Evolutionary conservation across 1,140 invertebrate genomes (phyloP).

Genomic region (Drosophila parvula): DNA sequence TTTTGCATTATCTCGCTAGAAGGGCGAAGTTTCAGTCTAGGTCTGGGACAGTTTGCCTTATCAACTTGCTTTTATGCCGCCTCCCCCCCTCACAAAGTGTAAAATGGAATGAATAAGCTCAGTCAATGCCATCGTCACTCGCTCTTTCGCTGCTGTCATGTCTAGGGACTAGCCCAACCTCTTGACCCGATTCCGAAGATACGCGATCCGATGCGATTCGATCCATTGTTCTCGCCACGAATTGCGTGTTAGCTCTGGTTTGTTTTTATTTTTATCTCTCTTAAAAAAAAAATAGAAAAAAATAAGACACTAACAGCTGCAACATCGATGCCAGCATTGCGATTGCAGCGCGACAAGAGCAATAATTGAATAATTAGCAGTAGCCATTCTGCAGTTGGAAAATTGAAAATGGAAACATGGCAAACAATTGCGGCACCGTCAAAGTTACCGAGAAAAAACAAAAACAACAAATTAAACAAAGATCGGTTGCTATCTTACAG

Average conservation of each 20-base stretch:
- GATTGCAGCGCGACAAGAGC: slow-evolving; percentile 31
- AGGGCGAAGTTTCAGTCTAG: slow-evolving; percentile 14
- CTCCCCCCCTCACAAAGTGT: slow-evolving; percentile 10
- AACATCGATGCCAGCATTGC: slow-evolving; percentile 24
- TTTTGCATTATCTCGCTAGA: not conserved
- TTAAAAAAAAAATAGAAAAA: too few species aligned
- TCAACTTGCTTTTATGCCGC: slow-evolving; percentile 7
- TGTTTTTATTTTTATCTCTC: not conserved
- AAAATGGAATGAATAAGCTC: slow-evolving; percentile 5
- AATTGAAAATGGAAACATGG: slow-evolving; percentile 43
- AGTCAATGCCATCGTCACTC: not conserved
- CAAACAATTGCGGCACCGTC: slow-evolving; percentile 12
- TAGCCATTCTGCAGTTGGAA: slow-evolving; percentile 39
- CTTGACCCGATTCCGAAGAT: slow-evolving; percentile 57
- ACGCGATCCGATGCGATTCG: slow-evolving; percentile 20
- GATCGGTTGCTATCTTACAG: slow-evolving; percentile 16
- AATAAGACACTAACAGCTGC: slow-evolving; percentile 3
- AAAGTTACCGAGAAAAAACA: slow-evolving; percentile 16
- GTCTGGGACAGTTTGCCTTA: slow-evolving; percentile 18
- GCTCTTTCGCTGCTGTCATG: slow-evolving; percentile 6
- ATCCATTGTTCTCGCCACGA: slow-evolving; percentile 10
- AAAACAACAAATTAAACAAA: not conserved
- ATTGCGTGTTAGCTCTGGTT: slow-evolving; percentile 16
- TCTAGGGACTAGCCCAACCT: slow-evolving; percentile 28
- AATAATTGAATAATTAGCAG: slow-evolving; percentile 64